Evolutionary conservation across 64 coral and sea anemone genomes (phyloP), one percentile per base, ranked within the genome.

Genomic region (Pachyseris speciosa): DNA sequence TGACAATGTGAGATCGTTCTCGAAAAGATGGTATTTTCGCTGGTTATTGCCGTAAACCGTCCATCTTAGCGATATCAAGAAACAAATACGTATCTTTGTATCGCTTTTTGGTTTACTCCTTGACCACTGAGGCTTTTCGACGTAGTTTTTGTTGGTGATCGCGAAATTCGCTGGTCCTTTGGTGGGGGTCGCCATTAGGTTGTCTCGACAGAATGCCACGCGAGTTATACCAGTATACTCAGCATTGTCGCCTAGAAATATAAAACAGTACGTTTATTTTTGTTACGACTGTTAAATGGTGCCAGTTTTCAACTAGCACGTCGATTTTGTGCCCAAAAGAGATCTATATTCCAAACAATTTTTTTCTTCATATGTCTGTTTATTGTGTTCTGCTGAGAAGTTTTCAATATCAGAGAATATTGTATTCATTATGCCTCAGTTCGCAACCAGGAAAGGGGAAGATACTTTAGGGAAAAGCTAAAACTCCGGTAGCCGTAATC

Each of bases 121-220:
- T 15, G 32, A 8, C 19, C 20, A 55, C 13, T 37, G 33, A 7
- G 6, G 5, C 22, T 58, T 61, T 59, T 40, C 20, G 26, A 61
- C 34, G 4, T 36, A 37, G 60, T 61, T 81, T 31, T 37, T 34
- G 77, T 40, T 63, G 37, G 51, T 81, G 77, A 81, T 81, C 77
- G 51, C 77, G 77, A 81, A 81, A 81, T 79, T 81, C 36, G 77
- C 20, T 81, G 19, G 33, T 81, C 51, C 34, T 81, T 79, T 60
- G 51, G 53, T 81, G 77, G 77, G 34, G 77, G 77, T 81, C 77
- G 77, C 77, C 77, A 81, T 81, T 81, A 81, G 77, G n/a, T 48
- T 61, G 33, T 81, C 53, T 57, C 77, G 2, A n/a, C 37, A 2
- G 34, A 81, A 58, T 63, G 77, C 77, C 77, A 81, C 77, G 77